Evolutionary conservation across 1,140 invertebrate species (phyloP).

Genomic region (Leptinotarsa texana): DNA sequence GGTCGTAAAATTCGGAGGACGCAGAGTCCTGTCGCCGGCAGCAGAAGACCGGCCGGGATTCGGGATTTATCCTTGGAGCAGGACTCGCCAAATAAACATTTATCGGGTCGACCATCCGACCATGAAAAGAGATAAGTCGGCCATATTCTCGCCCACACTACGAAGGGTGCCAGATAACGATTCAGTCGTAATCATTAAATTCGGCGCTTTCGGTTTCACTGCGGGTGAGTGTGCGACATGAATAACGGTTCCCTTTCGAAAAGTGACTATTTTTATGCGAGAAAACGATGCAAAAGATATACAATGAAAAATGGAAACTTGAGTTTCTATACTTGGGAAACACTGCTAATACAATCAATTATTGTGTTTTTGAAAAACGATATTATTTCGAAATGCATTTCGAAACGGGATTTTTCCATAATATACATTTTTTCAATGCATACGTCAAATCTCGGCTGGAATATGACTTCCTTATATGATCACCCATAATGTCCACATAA

Average conservation of each 20-base stretch:
- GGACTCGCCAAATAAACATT: constrained; percentile 18
- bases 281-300: not conserved
- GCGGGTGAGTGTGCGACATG: not conserved
- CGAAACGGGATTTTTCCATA: too few relatives aligned
- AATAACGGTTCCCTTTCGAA: not conserved
- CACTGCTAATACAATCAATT: too few relatives aligned
- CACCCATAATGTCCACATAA: too few relatives aligned
- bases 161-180: constrained; percentile 1
- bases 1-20: not conserved
- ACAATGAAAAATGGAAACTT: not conserved
- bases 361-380: too few relatives aligned
- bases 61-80: constrained; percentile 16
- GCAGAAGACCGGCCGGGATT: not conserved
- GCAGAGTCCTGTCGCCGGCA: constrained; percentile 4
- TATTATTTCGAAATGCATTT: too few relatives aligned
- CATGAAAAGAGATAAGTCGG: constrained; percentile 24
- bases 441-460: too few relatives aligned
- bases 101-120: constrained; percentile 22
- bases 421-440: too few relatives aligned
- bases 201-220: not conserved
- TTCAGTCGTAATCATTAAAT: constrained; percentile 10
- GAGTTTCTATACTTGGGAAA: too few relatives aligned
- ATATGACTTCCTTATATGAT: too few relatives aligned
- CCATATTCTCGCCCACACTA: constrained; percentile 18
- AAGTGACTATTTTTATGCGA: not conserved